These are phyloP conservation scores for Eilema caniola DNA, from an alignment of 2,888 invertebrate species.

Conservation along the genomic window DNA sequence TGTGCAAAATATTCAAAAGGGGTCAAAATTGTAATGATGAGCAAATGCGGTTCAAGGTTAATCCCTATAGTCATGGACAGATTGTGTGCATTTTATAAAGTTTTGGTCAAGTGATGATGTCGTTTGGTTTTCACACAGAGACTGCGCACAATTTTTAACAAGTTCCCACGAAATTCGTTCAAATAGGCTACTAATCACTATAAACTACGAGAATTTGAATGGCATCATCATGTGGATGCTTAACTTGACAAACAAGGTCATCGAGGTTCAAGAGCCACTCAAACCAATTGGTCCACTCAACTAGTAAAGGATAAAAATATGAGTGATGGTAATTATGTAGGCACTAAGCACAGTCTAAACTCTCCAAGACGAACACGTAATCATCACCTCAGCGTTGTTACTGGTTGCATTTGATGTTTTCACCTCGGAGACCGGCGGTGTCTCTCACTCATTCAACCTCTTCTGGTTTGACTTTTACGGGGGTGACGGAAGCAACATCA, in stretches of 20 bases:
- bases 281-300: conserved; percentile 17
- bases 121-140: too few species aligned
- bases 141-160: too few species aligned
- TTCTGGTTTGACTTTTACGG: too few species aligned
- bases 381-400: too few species aligned
- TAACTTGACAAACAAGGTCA: conserved; percentile 3
- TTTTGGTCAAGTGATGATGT: too few species aligned
- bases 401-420: too few species aligned
- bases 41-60: too few species aligned
- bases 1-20: neutral
- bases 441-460: too few species aligned
- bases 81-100: too few species aligned
- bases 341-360: conserved; percentile 4
- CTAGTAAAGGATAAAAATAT: conserved; percentile 14
- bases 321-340: conserved; percentile 13
- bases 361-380: neutral
- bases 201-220: neutral
- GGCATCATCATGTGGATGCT: conserved; percentile 11
- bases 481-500: too few species aligned
- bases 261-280: conserved; percentile 14
- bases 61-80: too few species aligned
- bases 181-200: neutral
- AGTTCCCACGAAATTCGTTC: neutral
- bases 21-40: neutral
- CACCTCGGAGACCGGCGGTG: too few species aligned